Evolutionary conservation across 2,888 invertebrate genomes (phyloP), one percentile per base, ranked within the genome.

Genomic region (Ichneumoninae sp.): DNA sequence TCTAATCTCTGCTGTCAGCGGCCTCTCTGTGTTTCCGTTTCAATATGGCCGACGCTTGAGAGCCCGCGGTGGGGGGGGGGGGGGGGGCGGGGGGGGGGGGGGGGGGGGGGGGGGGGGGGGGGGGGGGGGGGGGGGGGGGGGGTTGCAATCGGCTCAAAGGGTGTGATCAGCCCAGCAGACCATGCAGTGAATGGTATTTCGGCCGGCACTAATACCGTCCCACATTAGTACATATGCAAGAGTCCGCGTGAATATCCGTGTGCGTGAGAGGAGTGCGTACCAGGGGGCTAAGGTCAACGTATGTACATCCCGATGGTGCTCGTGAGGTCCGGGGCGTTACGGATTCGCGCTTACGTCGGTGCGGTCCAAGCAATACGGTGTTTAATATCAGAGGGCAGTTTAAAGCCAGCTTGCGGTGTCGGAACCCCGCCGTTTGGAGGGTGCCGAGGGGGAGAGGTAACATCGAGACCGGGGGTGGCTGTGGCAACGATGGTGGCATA

Each of bases 1-100:
- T 92, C 91, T 92, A 92, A 92, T 92, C 92, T 91, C 91, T 91
- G 90, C 91, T 91, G 92, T 92, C 91, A 92, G 90, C 91, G 91
- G 89, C 89, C 90, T 91, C 89, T 90, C 89, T 90, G 90, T 90
- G 91, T 91, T 92, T 91, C 91, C 91, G 90, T 91, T 91, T 91
- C 92, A 92, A 91, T 92, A 92, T 91, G 90, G 90, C 89, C 88
- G 89, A 87, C 87, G 87, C 47, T 70, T 52, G 68, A 77, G 79
- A 22, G 66, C 60, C 26, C 30, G 30, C 60, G 69, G 26, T 50
- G 57, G 47, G 40, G 50, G 4, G 50, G 57, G 47, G 40, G 40
- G 10, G n/a, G n/a, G n/a, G n/a, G n/a, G n/a, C n/a, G n/a, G n/a
- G n/a, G n/a, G n/a, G n/a, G n/a, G n/a, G n/a, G n/a, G n/a, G n/a